Conservation (phyloP, 2,888 invertebrate genomes). For the Drosophila mulleri region DNA sequence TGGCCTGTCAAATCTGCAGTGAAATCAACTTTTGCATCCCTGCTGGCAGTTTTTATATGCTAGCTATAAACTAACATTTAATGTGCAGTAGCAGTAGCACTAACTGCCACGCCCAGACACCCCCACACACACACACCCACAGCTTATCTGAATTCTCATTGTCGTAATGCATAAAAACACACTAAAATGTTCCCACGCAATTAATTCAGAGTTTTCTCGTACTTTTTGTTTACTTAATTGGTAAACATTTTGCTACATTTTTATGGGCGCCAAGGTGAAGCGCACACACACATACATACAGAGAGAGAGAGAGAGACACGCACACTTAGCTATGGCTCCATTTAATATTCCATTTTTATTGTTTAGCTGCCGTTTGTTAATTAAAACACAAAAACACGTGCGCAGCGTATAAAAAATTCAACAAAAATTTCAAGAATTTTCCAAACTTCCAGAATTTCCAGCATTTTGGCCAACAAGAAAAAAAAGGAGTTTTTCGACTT, state of each 20-base stretch:
- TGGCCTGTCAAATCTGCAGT: conserved; percentile 60
- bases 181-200: conserved; percentile 79
- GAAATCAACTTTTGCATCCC: conserved; percentile 56
- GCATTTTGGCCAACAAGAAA: neutral
- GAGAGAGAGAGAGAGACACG: conserved; percentile 17
- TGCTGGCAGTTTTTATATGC: conserved; percentile 58
- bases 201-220: conserved; percentile 73
- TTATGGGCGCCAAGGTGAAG: conserved; percentile 75
- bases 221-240: conserved; percentile 80
- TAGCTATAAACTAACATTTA: conserved; percentile 65
- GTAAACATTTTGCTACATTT: conserved; percentile 80
- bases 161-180: conserved; percentile 78
- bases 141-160: conserved; percentile 44
- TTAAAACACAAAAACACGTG: conserved; percentile 82
- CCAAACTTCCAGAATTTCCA: neutral
- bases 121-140: neutral
- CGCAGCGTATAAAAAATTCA: conserved; percentile 72
- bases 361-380: conserved; percentile 74
- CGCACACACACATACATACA: conserved; percentile 13
- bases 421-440: conserved; percentile 40
- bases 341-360: conserved; percentile 79
- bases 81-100: conserved; percentile 50
- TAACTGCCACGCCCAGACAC: conserved; percentile 25
- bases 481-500: neutral
- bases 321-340: conserved; percentile 39